A percentile compares a stretch with the other conserved stretches of the same genome.
Evolutionary conservation across 2,113 vertebrate genomes (phyloP).

Genomic region (Malurus cyaneus): DNA sequence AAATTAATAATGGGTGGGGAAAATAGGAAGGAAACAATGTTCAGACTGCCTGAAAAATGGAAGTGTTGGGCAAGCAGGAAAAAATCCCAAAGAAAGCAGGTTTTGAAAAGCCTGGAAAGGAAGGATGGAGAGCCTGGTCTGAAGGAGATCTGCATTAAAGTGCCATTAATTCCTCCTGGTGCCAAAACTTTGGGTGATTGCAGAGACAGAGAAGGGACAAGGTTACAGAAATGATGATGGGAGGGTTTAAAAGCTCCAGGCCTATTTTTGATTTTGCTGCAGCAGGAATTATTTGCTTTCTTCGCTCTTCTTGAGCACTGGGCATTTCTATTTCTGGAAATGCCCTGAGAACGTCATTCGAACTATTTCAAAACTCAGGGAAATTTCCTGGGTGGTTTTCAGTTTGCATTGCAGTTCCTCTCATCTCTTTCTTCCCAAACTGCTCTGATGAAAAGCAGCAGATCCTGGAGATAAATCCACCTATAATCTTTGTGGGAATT

Average conservation of each 20-base stretch:
- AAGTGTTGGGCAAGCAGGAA: not conserved
- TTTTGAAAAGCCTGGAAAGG: not conserved
- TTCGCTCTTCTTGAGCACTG: not conserved
- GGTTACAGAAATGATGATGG: conserved; percentile 17
- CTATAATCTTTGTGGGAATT: not conserved
- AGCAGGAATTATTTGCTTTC: conserved; percentile 21
- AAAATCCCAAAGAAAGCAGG: not conserved
- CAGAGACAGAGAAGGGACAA: not conserved
- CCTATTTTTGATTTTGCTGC: conserved; percentile 48
- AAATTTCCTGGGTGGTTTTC: conserved; percentile 5
- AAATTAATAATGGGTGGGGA: rapidly evolving
- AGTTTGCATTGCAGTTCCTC: conserved; percentile 3
- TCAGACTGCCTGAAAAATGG: not conserved
- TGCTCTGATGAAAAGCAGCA: not conserved
- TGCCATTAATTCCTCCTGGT: not conserved
- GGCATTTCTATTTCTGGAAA: conserved; percentile 52
- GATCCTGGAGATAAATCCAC: not conserved
- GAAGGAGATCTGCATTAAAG: not conserved
- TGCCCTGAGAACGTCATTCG: not conserved
- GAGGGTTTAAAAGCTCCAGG: conserved; percentile 15
- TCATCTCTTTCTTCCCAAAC: not conserved
- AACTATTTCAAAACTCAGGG: conserved; percentile 32
- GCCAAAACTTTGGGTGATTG: not conserved
- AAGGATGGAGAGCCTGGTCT: not conserved
- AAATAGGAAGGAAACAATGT: not conserved